These are phyloP conservation scores for Luperina testacea DNA, from an alignment of 2,888 invertebrate genomes.

Conservation along the genomic window DNA sequence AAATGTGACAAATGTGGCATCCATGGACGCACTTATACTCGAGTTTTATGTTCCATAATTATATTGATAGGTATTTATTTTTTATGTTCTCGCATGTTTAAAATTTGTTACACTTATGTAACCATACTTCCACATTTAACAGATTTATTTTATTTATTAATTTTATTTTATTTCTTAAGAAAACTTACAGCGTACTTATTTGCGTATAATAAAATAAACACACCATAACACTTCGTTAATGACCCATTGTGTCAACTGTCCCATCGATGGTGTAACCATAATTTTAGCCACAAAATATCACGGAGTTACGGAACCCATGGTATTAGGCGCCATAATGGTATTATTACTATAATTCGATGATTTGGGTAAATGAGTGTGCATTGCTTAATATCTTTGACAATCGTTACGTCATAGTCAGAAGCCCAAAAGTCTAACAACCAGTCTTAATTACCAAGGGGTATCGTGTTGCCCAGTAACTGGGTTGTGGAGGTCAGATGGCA, in stretches of 20 bases:
- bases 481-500: no score
- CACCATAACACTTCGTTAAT: not conserved
- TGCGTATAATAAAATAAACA: not conserved
- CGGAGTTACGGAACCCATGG: conserved; percentile 30
- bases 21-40: no score
- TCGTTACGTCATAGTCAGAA: not conserved
- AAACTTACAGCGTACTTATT: no score
- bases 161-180: no score
- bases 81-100: not conserved
- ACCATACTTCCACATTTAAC: not conserved
- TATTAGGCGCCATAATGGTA: conserved; percentile 14
- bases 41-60: no score
- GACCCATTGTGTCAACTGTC: conserved; percentile 24
- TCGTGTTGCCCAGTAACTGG: no score
- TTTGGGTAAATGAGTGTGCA: not conserved
- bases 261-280: conserved; percentile 33
- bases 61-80: no score
- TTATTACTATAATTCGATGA: conserved; percentile 9
- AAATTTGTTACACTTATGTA: not conserved
- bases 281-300: conserved; percentile 18
- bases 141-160: no score
- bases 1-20: no score
- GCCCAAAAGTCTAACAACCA: not conserved
- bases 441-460: not conserved
- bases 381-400: conserved; percentile 7